phyloP scores from a whole-genome alignment of 2,888 invertebrate genomes.

The Diabrotica balteata region DNA sequence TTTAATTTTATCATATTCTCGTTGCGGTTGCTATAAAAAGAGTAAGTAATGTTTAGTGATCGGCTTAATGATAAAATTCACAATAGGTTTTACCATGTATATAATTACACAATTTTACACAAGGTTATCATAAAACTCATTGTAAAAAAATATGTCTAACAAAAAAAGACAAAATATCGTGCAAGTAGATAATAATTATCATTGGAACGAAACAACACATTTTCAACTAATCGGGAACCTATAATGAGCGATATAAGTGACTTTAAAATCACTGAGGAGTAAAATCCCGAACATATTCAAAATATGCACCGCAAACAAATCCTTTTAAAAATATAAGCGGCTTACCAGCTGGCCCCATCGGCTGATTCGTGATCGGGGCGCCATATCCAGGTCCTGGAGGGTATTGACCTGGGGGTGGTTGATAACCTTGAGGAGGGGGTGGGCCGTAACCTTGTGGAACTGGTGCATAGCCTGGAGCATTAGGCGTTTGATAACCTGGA shows the following conservation, averaged over 20 bases:
- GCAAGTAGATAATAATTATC: too few relatives aligned
- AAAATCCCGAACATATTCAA: too few relatives aligned
- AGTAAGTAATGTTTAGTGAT: too few relatives aligned
- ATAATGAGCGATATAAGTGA: background rate
- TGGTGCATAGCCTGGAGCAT: constrained; percentile 47
- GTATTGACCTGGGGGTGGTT: constrained; percentile 45
- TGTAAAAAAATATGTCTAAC: too few relatives aligned
- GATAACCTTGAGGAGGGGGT: constrained; percentile 43
- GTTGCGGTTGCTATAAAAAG: too few relatives aligned
- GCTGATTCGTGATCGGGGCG: constrained; percentile 51
- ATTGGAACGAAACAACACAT: background rate
- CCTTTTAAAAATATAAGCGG: background rate
- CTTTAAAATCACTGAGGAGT: background rate
- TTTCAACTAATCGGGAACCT: background rate
- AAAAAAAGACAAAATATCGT: too few relatives aligned
- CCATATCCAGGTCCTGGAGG: constrained; percentile 54
- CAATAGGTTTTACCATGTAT: too few relatives aligned
- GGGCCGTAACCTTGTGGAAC: constrained; percentile 41
- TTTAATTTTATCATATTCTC: too few relatives aligned
- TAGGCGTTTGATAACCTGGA: constrained; percentile 44
- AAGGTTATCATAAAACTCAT: too few relatives aligned
- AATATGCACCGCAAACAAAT: too few relatives aligned
- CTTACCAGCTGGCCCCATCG: constrained; percentile 45
- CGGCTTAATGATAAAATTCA: too few relatives aligned
- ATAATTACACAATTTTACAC: too few relatives aligned